Percentiles rank a stretch among this genome's conserved stretches.
Conservation (phyloP, 2,797 vertebrate genomes). For the Knipowitschia caucasica region DNA sequence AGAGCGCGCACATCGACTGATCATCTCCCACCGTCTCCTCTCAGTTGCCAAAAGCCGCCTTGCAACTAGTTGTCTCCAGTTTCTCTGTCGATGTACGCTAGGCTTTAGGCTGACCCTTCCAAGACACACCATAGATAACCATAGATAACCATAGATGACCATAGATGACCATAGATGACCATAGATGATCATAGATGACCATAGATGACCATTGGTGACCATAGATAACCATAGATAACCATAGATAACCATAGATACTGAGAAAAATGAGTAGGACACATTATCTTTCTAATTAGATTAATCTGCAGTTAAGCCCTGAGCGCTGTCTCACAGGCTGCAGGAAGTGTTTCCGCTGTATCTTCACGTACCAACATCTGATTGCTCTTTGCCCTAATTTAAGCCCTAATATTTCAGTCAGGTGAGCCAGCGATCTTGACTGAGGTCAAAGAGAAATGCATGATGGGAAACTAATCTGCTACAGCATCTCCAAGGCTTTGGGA, state of each 20-base stretch:
- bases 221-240: neutral
- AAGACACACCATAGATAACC: neutral
- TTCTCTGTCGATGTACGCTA: no score
- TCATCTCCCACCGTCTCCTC: no score
- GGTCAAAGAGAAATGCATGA: constrained; percentile 33
- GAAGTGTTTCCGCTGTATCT: neutral
- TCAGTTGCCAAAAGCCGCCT: no score
- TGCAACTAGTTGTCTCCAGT: no score
- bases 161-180: no score
- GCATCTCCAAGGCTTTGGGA: constrained; percentile 36
- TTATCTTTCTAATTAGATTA: constrained; percentile 12
- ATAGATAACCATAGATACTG: neutral
- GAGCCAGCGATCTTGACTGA: constrained; percentile 27
- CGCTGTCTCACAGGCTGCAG: constrained; percentile 3
- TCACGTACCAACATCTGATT: constrained; percentile 7
- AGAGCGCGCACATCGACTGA: no score
- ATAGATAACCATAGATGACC: no score
- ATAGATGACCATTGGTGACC: no score
- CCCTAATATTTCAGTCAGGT: constrained; percentile 23
- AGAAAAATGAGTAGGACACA: neutral
- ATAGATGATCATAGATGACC: no score
- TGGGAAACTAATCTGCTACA: constrained; percentile 39
- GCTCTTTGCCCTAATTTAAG: constrained; percentile 10
- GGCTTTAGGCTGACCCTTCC: neutral
- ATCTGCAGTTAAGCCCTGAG: constrained; percentile 5